phyloP scores from a whole-genome alignment of 2,888 invertebrate species.

The Diplazon laetatorius region DNA sequence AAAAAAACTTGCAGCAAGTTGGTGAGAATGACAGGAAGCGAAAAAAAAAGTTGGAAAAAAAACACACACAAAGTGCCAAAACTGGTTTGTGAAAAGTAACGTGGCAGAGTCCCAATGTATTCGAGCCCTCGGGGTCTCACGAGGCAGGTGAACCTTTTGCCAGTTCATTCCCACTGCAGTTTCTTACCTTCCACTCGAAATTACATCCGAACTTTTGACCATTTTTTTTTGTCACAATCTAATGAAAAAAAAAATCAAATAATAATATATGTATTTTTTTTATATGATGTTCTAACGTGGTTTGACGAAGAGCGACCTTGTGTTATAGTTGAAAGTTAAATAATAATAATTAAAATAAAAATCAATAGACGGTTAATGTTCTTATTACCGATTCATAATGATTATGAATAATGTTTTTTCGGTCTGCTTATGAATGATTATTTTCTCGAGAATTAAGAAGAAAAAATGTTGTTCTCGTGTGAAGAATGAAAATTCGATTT shows the following conservation, averaged over 20 bases:
- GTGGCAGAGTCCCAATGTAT: slow-evolving; percentile 35
- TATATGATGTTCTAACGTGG: too few relatives aligned
- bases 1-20: slow-evolving; percentile 1
- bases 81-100: slow-evolving; percentile 60
- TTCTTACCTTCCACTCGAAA: neutral
- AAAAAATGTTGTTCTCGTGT: too few relatives aligned
- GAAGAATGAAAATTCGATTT: too few relatives aligned
- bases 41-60: slow-evolving; percentile 5
- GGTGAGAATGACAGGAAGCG: neutral
- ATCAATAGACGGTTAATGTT: too few relatives aligned
- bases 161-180: neutral
- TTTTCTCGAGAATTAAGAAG: too few relatives aligned
- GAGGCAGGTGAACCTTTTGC: slow-evolving; percentile 49
- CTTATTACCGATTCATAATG: too few relatives aligned
- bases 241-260: neutral
- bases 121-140: slow-evolving; percentile 48
- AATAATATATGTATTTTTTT: neutral
- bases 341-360: too few relatives aligned
- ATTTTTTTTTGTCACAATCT: neutral
- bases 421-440: too few relatives aligned
- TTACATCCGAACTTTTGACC: neutral
- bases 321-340: too few relatives aligned
- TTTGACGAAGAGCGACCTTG: too few relatives aligned
- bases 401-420: too few relatives aligned
- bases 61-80: slow-evolving; percentile 46